These are phyloP conservation scores for Phodopus roborovskii DNA, from an alignment of 2,113 vertebrate genomes.

Conservation along the genomic window DNA sequence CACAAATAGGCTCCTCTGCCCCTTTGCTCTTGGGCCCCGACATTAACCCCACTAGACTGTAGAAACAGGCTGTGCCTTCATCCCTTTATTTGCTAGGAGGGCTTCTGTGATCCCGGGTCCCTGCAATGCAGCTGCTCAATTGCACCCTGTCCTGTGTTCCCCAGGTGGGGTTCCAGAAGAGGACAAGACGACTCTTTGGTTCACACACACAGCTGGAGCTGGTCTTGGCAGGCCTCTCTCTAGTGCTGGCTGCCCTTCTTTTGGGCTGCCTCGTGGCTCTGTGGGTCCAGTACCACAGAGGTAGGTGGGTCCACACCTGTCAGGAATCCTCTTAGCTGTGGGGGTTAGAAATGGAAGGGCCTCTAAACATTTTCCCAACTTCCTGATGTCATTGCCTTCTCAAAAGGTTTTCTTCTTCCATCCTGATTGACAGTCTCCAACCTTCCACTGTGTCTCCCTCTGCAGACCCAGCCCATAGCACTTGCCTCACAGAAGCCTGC, in stretches of 20 bases:
- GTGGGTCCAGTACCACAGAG: conserved; percentile 90
- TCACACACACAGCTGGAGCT: conserved; percentile 92
- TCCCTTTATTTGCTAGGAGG: background rate
- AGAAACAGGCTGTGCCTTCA: background rate
- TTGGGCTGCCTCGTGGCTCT: conserved; percentile 89
- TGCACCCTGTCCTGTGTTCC: conserved; percentile 1
- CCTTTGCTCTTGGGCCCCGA: background rate
- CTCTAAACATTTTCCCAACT: background rate
- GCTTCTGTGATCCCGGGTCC: background rate
- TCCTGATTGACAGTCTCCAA: background rate
- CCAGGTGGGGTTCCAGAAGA: conserved; percentile 95
- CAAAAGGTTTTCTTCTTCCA: background rate
- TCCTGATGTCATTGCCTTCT: background rate
- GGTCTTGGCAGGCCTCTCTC: conserved; percentile 87
- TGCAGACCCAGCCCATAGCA: conserved; percentile 89
- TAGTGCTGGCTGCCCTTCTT: conserved; percentile 91
- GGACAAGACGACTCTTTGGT: conserved; percentile 85
- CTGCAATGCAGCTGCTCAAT: background rate
- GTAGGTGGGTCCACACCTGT: conserved; percentile 73
- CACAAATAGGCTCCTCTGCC: conserved; percentile 45
- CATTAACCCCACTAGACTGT: background rate
- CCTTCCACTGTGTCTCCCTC: conserved; percentile 51
- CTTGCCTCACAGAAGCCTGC: conserved; percentile 95
- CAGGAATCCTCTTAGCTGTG: fast-evolving
- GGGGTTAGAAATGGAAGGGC: background rate